A percentile compares a stretch with the other conserved stretches of the same genome.
These are phyloP conservation scores for Lipophrys pholis DNA, from an alignment of 2,113 vertebrate genomes.

Conservation along the genomic window DNA sequence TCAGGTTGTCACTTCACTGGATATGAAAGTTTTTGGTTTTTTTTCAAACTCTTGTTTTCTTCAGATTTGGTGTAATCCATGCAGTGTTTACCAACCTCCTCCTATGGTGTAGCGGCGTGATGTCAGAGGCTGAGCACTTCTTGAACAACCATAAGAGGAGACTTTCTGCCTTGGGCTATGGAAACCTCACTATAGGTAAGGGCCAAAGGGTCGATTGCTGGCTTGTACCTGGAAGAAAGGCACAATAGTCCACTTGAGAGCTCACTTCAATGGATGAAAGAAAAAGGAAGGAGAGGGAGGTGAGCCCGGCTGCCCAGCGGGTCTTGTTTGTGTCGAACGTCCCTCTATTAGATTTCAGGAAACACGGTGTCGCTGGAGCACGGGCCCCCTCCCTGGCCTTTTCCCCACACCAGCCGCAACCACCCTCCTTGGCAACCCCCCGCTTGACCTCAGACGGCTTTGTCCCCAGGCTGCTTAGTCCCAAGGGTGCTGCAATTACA, in stretches of 20 bases:
- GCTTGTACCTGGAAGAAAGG: slow-evolving; percentile 63
- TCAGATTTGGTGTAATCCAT: slow-evolving; percentile 96
- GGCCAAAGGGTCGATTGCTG: slow-evolving; percentile 68
- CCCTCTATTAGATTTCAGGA: slow-evolving; percentile 78
- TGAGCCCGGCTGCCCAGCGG: slow-evolving; percentile 45
- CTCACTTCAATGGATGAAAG: slow-evolving; percentile 66
- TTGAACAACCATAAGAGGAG: slow-evolving; percentile 91
- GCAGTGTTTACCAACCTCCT: slow-evolving; percentile 97
- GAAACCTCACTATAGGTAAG: slow-evolving; percentile 90
- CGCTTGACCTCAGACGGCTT: slow-evolving; percentile 79
- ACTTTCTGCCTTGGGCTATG: slow-evolving; percentile 86
- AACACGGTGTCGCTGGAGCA: slow-evolving; percentile 49
- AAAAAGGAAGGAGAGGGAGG: slow-evolving; percentile 54
- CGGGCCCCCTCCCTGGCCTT: slow-evolving; percentile 37
- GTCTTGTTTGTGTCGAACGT: slow-evolving; percentile 72
- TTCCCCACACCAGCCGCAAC: slow-evolving; percentile 61
- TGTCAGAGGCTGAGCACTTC: slow-evolving; percentile 95
- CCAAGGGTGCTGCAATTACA: slow-evolving; percentile 80
- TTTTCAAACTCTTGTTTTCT: slow-evolving; percentile 32
- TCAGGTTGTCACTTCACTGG: not conserved
- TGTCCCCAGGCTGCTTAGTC: slow-evolving; percentile 66
- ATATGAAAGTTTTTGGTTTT: not conserved
- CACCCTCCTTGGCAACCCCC: slow-evolving; percentile 67
- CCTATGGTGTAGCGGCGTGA: slow-evolving; percentile 92
- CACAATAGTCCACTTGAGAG: slow-evolving; percentile 78